Conservation (phyloP, 35 echinoderm and acorn worm genomes). For the Lytechinus variegatus region DNA sequence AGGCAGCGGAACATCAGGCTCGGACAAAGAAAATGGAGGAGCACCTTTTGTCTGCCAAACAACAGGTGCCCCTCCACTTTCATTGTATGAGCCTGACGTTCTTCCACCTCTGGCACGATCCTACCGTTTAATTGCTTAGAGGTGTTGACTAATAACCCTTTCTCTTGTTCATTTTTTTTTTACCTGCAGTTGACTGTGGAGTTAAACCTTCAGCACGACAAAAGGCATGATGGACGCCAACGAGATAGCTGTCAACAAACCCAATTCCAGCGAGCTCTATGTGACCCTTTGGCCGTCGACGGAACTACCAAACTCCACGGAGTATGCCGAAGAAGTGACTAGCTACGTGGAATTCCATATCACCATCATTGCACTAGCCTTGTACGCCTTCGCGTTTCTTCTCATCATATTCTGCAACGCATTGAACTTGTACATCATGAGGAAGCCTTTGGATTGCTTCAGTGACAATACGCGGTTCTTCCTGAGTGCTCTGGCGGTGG, state of each 20-base stretch:
- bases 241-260: background rate
- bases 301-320: background rate
- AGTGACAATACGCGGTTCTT: slow-evolving; percentile 54
- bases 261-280: background rate
- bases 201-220: background rate
- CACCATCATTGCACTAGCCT: slow-evolving; percentile 28
- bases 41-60: too few species aligned
- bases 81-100: too few species aligned
- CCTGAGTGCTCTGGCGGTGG: slow-evolving; percentile 1
- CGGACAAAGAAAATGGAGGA: too few species aligned
- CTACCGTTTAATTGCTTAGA: too few species aligned
- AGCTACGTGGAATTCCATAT: slow-evolving; percentile 25
- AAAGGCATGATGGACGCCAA: background rate
- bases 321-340: background rate
- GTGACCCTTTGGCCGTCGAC: background rate
- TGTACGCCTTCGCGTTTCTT: background rate
- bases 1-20: too few species aligned
- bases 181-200: background rate
- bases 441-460: slow-evolving; percentile 44
- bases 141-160: background rate
- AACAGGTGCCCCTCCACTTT: too few species aligned
- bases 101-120: too few species aligned
- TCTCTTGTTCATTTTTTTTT: background rate
- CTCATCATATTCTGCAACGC: slow-evolving; percentile 25
- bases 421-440: slow-evolving; percentile 28